Evolutionary conservation across 2,888 invertebrate genomes (phyloP), one percentile per base, ranked within the genome.

Genomic region (Acanthococcus lagerstroemiae): DNA sequence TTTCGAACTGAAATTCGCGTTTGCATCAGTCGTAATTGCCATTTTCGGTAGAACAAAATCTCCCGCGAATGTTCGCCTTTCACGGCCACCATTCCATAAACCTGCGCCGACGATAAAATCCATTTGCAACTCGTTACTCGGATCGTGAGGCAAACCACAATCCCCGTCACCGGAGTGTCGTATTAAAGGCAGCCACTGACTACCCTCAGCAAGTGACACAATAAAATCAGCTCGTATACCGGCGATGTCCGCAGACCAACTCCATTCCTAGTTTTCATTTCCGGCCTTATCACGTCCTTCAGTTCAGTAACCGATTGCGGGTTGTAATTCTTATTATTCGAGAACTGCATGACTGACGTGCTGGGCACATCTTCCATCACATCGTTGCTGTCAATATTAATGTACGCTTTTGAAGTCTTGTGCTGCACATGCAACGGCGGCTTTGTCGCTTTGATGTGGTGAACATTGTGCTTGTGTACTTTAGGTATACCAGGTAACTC

Each of bases 401-500:
- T 26, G 7, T 46, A 46, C 9, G 21, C 15, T 45, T 60, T 46
- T 7, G 60, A 27, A 4, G 27, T 26, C 19, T 60, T 60, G 19
- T 60, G 46, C 12, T 60, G 46, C n/a, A n/a, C n/a, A n/a, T n/a
- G n/a, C n/a, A n/a, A n/a, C 17, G 60, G 60, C 12, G 60, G 27
- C 26, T 60, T 60, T 9, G 60, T 48, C 46, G 19, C 50, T 48
- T 60, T 60, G n/a, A n/a, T n/a, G n/a, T n/a, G n/a, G n/a, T n/a
- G n/a, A n/a, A n/a, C n/a, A n/a, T n/a, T n/a, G n/a, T n/a, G n/a
- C 17, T 45, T 25, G 26, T 60, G 60, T 15, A 48, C 48, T 45
- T 60, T 60, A 26, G 46, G 50, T 19, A 60, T 15, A 12, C 46
- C 46, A 21, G 46, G 60, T 46, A 60, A 60, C 46, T 60, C 60